Conservation (phyloP, 2,797 vertebrate genomes). For the Myiotriccus ornatus region DNA sequence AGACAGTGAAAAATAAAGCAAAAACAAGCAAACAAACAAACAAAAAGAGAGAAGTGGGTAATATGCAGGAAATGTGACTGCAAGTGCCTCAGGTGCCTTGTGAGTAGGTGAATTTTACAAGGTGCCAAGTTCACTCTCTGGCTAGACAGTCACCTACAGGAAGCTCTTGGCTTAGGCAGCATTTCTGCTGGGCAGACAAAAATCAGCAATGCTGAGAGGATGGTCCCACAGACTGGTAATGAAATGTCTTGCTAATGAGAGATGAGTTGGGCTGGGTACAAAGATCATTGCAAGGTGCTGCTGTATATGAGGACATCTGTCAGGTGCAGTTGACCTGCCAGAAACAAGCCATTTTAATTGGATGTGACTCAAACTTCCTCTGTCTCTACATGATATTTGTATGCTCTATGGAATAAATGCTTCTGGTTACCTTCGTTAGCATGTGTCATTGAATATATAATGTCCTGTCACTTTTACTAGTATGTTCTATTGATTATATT, state of each 20-base stretch:
- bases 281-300: conserved; percentile 59
- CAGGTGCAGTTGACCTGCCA: conserved; percentile 50
- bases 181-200: conserved; percentile 51
- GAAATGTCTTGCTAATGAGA: conserved; percentile 55
- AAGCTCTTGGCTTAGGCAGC: conserved; percentile 20
- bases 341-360: conserved; percentile 42
- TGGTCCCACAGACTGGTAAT: conserved; percentile 52
- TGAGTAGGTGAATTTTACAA: background rate
- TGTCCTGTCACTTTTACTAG: conserved; percentile 47
- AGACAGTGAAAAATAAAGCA: background rate
- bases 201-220: conserved; percentile 31
- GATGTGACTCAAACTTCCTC: conserved; percentile 41
- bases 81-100: conserved; percentile 1
- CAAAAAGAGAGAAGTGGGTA: background rate
- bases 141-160: conserved; percentile 45
- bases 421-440: conserved; percentile 50
- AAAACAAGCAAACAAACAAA: background rate
- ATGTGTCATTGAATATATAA: conserved; percentile 59
- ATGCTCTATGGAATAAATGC: conserved; percentile 32
- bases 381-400: conserved; percentile 37
- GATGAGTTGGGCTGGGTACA: conserved; percentile 57
- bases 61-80: background rate
- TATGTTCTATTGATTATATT: conserved; percentile 45
- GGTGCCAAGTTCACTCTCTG: conserved; percentile 33
- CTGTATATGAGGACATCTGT: conserved; percentile 62